Evolutionary conservation across 2,888 invertebrate species (phyloP).

Genomic region (Hymenopus coronatus): DNA sequence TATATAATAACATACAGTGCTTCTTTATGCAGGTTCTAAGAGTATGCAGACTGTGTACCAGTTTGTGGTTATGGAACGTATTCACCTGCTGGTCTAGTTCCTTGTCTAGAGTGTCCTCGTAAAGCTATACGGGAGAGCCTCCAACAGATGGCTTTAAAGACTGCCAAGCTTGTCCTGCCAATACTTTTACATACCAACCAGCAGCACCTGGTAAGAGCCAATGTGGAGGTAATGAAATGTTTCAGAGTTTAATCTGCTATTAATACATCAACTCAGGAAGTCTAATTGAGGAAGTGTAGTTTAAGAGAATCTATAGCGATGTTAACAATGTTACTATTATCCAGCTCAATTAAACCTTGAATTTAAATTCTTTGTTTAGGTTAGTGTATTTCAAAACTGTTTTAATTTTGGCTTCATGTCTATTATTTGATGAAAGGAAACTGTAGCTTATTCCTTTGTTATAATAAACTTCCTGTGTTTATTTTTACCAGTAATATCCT

Average conservation of each 20-base stretch:
- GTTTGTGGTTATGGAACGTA: constrained; percentile 96
- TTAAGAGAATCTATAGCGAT: no score
- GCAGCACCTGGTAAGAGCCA: constrained; percentile 79
- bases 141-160: constrained; percentile 89
- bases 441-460: no score
- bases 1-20: not conserved
- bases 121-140: constrained; percentile 87
- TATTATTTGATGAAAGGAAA: no score
- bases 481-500: no score
- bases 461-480: no score
- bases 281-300: no score
- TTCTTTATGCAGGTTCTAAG: constrained; percentile 60
- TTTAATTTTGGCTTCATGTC: no score
- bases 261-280: not conserved
- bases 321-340: no score
- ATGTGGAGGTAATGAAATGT: constrained; percentile 57
- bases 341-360: no score
- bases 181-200: constrained; percentile 86
- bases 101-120: constrained; percentile 90
- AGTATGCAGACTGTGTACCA: constrained; percentile 80
- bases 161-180: constrained; percentile 88
- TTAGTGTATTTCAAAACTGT: no score
- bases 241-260: not conserved
- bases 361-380: no score
- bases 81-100: constrained; percentile 89